Conservation (phyloP, 2,113 vertebrate species). For the Alectura lathami region DNA sequence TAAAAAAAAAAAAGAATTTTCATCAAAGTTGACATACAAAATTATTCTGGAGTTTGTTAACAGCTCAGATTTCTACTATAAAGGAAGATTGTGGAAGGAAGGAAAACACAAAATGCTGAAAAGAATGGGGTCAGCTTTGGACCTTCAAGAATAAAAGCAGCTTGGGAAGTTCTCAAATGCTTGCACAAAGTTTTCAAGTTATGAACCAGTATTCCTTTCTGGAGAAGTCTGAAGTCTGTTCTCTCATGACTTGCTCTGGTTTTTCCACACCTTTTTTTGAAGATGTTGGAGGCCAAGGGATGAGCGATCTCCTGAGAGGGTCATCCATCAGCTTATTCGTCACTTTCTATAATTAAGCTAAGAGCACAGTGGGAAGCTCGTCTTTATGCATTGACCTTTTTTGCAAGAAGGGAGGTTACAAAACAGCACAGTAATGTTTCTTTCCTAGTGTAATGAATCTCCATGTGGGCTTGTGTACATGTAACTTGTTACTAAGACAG, state of each 20-base stretch:
- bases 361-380: constrained; percentile 32
- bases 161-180: background rate
- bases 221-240: background rate
- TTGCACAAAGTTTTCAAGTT: background rate
- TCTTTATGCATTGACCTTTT: constrained; percentile 49
- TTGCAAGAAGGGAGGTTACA: background rate
- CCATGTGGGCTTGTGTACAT: background rate
- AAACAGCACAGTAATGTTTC: background rate
- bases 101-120: background rate
- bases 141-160: background rate
- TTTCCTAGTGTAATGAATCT: background rate
- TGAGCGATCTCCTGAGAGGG: constrained; percentile 19
- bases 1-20: background rate
- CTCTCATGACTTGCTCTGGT: background rate
- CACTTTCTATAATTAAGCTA: constrained; percentile 33
- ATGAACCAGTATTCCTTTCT: background rate
- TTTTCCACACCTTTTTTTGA: background rate
- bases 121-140: background rate
- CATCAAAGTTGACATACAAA: background rate
- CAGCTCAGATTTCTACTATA: background rate
- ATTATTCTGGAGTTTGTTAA: background rate
- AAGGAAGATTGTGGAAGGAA: background rate
- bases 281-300: background rate
- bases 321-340: constrained; percentile 37
- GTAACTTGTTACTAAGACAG: background rate